A percentile compares a stretch with the other conserved stretches of the same genome.
phyloP scores from a whole-genome alignment of 2,797 vertebrate genomes.

The Coregonus sp. region DNA sequence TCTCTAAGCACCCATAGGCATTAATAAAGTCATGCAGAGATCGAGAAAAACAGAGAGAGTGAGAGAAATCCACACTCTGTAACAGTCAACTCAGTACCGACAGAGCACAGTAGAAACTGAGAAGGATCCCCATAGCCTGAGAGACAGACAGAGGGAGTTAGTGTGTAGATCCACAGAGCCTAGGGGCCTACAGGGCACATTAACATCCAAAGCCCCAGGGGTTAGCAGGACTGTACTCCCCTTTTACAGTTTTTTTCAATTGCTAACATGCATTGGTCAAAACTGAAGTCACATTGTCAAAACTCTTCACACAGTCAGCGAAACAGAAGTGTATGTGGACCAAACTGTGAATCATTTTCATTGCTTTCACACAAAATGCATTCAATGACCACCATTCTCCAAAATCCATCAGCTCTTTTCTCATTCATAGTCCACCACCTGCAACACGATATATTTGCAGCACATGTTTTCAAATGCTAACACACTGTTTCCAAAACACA shows the following conservation, averaged over 20 bases:
- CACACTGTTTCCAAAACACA: too few species aligned
- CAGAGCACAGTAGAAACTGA: background rate
- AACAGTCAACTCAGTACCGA: background rate
- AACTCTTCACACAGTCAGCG: too few species aligned
- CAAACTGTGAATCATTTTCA: too few species aligned
- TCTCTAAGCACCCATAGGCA: conserved; percentile 10
- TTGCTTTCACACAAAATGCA: too few species aligned
- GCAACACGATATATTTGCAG: too few species aligned
- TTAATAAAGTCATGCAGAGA: conserved; percentile 19
- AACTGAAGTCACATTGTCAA: too few species aligned
- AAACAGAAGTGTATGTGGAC: too few species aligned
- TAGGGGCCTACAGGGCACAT: background rate
- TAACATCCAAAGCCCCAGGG: background rate
- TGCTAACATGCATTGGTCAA: too few species aligned
- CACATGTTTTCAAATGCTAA: too few species aligned
- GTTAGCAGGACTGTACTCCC: background rate
- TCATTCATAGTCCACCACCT: too few species aligned
- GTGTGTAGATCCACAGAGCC: background rate
- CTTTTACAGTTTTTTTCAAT: background rate
- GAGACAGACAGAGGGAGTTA: background rate
- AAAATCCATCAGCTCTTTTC: too few species aligned
- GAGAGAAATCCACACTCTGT: conserved; percentile 3
- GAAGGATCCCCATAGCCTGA: background rate
- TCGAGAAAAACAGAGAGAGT: background rate
- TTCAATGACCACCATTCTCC: too few species aligned